phyloP scores from a whole-genome alignment of 2,113 vertebrate species.

The Brachyhypopomus gauderio region DNA sequence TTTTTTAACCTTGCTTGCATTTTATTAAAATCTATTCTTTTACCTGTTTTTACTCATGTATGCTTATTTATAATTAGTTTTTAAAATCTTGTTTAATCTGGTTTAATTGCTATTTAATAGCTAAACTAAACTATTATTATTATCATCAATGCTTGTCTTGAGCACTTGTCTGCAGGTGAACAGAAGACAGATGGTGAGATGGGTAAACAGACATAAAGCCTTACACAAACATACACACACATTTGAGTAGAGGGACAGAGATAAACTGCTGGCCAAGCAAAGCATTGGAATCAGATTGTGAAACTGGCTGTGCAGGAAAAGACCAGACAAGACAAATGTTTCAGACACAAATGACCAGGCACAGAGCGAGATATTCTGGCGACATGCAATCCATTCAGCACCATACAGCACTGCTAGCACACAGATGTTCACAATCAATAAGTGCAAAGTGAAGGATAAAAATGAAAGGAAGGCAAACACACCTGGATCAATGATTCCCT shows the following conservation, averaged over 20 bases:
- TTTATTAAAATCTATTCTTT: too few species aligned
- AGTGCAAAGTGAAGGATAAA: slow-evolving; percentile 51
- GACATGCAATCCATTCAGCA: slow-evolving; percentile 47
- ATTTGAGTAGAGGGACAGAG: slow-evolving; percentile 34
- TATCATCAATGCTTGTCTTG: not conserved
- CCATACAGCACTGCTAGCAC: slow-evolving; percentile 60
- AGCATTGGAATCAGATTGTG: slow-evolving; percentile 47
- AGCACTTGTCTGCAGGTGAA: slow-evolving; percentile 2
- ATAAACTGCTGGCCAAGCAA: slow-evolving; percentile 38
- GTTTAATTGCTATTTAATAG: too few species aligned
- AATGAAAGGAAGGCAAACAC: slow-evolving; percentile 66
- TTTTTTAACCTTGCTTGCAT: too few species aligned
- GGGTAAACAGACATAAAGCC: slow-evolving; percentile 18
- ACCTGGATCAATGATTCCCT: slow-evolving; percentile 67
- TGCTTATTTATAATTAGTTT: too few species aligned
- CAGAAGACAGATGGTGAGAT: slow-evolving; percentile 29
- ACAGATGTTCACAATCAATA: slow-evolving; percentile 67
- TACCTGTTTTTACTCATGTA: too few species aligned
- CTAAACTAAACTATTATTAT: too few species aligned
- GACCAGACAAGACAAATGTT: slow-evolving; percentile 46
- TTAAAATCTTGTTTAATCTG: too few species aligned
- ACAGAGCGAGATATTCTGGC: slow-evolving; percentile 64
- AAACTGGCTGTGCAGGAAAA: slow-evolving; percentile 20
- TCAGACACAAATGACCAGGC: slow-evolving; percentile 58
- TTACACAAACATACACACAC: slow-evolving; percentile 6